These are phyloP conservation scores for Harpalus rufipes DNA, from an alignment of 2,888 invertebrate species.

Conservation along the genomic window DNA sequence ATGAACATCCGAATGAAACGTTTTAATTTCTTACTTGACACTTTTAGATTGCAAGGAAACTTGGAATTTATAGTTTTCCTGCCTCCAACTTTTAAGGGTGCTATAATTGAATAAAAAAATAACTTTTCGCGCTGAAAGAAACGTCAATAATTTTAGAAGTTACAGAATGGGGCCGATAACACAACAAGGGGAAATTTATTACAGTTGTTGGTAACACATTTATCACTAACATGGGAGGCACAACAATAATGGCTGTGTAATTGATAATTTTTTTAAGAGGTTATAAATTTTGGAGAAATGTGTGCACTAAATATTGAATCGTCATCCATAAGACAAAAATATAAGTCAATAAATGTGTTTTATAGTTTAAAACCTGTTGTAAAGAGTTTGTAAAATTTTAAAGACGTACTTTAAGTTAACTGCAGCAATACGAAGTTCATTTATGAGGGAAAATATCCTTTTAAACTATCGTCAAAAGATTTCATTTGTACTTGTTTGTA, in stretches of 20 bases:
- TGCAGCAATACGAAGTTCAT: not conserved
- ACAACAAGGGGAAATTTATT: slow-evolving; percentile 17
- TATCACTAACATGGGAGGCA: slow-evolving; percentile 27
- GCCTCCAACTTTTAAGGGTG: not conserved
- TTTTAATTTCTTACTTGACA: slow-evolving; percentile 14
- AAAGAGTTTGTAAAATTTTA: slow-evolving; percentile 45
- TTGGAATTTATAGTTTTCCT: slow-evolving; percentile 21
- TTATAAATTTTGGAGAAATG: slow-evolving; percentile 9
- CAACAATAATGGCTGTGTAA: slow-evolving; percentile 4
- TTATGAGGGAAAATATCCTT: slow-evolving; percentile 28
- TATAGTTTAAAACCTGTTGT: not conserved
- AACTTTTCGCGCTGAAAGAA: slow-evolving; percentile 1
- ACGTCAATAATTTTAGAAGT: slow-evolving; percentile 33
- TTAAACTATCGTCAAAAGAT: slow-evolving; percentile 6
- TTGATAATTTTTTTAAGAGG: not conserved
- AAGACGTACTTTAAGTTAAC: slow-evolving; percentile 20
- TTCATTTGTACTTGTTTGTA: slow-evolving; percentile 3
- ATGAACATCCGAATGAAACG: slow-evolving; percentile 2
- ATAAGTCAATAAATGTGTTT: slow-evolving; percentile 20
- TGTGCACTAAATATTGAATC: not conserved
- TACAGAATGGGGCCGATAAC: slow-evolving; percentile 1
- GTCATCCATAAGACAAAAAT: not conserved
- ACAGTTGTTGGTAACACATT: slow-evolving; percentile 6
- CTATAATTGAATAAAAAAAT: slow-evolving; percentile 23
- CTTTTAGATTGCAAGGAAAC: not conserved